Evolutionary conservation across 2,888 invertebrate genomes (phyloP).

Genomic region (Diogma glabrata): DNA sequence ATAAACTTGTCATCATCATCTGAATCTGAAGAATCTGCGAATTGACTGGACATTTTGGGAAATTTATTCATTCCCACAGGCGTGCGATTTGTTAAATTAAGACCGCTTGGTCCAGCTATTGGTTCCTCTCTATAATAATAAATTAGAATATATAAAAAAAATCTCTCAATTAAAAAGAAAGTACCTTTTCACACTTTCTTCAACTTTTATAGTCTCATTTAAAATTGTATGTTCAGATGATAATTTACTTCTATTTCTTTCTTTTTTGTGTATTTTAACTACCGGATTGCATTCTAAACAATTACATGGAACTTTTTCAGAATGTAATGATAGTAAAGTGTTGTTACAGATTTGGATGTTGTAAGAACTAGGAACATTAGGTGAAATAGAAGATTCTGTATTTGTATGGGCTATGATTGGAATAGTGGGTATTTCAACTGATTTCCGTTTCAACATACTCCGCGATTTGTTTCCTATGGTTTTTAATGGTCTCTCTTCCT

Average conservation of each 20-base stretch:
- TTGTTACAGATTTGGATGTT: too few species aligned
- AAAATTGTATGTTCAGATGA: not conserved
- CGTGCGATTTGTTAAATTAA: slow-evolving; percentile 11
- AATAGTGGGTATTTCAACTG: too few species aligned
- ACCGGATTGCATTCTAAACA: slow-evolving; percentile 5
- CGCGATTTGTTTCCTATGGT: too few species aligned
- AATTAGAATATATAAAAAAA: too few species aligned
- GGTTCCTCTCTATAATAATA: slow-evolving; percentile 13
- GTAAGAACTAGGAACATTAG: too few species aligned
- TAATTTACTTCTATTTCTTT: slow-evolving; percentile 2
- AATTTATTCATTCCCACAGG: not conserved
- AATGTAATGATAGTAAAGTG: too few species aligned
- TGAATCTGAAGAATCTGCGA: slow-evolving; percentile 13
- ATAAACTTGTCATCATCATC: slow-evolving; percentile 17
- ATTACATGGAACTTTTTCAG: slow-evolving; percentile 6
- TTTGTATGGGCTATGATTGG: too few species aligned
- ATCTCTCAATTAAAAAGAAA: too few species aligned
- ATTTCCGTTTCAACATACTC: too few species aligned
- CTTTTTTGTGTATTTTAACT: not conserved
- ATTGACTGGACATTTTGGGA: not conserved
- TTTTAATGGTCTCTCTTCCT: too few species aligned
- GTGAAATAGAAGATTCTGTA: too few species aligned
- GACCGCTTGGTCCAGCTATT: slow-evolving; percentile 19
- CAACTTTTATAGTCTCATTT: slow-evolving; percentile 6
- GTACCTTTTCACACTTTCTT: too few species aligned